Evolutionary conservation across 2,888 invertebrate genomes (phyloP).

Genomic region (Drosophila nigricruria): DNA sequence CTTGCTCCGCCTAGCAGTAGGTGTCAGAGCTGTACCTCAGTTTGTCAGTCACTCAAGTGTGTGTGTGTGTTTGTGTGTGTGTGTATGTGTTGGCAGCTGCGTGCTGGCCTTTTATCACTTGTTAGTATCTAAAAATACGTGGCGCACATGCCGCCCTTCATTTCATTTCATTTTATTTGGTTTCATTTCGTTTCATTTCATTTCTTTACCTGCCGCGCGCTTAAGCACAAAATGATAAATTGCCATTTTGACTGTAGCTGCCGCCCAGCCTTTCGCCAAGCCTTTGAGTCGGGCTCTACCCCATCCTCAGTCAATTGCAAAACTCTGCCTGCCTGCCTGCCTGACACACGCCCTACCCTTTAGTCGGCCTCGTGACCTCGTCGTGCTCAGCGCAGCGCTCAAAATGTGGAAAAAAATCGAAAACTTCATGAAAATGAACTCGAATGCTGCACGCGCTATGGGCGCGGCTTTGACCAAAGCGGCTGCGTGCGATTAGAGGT

Average conservation of each 20-base stretch:
- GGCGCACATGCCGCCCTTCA: conserved; percentile 72
- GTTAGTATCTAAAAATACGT: conserved; percentile 78
- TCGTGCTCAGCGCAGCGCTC: conserved; percentile 51
- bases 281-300: background rate
- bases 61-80: conserved; percentile 26
- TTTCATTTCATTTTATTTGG: conserved; percentile 62
- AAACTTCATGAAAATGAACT: conserved; percentile 59
- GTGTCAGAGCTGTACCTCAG: conserved; percentile 63
- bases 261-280: conserved; percentile 21
- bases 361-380: conserved; percentile 39
- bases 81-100: conserved; percentile 48
- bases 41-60: conserved; percentile 51
- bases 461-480: conserved; percentile 23
- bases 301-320: background rate
- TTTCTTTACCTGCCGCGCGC: conserved; percentile 62
- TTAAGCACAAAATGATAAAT: conserved; percentile 82
- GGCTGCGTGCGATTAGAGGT: conserved; percentile 6
- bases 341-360: conserved; percentile 17
- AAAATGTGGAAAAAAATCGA: conserved; percentile 6
- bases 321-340: background rate
- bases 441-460: conserved; percentile 30
- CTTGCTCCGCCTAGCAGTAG: conserved; percentile 34
- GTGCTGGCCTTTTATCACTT: conserved; percentile 78
- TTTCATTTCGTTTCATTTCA: conserved; percentile 47
- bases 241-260: conserved; percentile 78